Conservation (phyloP, 2,797 vertebrate species). For the Macropus fuliginosus region DNA sequence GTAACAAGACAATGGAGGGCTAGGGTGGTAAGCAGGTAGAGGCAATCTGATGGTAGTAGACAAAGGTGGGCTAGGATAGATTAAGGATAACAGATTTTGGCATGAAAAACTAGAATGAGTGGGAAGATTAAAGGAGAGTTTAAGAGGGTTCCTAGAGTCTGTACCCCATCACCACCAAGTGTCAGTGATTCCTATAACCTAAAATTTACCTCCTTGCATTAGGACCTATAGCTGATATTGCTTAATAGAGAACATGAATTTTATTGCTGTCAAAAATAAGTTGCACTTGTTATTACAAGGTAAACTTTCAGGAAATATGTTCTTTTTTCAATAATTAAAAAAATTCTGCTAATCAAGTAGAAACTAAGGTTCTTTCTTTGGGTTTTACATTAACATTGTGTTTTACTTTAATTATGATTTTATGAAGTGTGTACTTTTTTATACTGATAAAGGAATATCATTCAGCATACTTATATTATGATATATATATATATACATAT, state of each 20-base stretch:
- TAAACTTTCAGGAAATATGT: neutral
- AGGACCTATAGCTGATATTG: neutral
- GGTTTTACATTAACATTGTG: neutral
- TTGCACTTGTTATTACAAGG: neutral
- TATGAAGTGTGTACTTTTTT: neutral
- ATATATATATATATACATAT: neutral
- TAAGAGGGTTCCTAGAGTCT: no score
- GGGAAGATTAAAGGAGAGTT: no score
- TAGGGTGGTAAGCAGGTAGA: no score
- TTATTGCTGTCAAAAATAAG: neutral
- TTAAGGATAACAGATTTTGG: no score
- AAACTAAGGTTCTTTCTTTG: neutral
- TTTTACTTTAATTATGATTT: constrained; percentile 25
- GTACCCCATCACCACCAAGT: neutral
- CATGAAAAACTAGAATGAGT: no score
- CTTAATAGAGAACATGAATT: neutral
- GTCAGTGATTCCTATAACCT: neutral
- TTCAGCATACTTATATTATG: neutral
- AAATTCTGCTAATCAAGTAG: neutral
- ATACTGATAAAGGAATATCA: constrained; percentile 23
- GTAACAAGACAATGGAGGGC: no score
- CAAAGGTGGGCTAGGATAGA: no score
- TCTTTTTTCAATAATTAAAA: neutral
- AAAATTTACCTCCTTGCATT: neutral
- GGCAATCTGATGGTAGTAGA: no score